Conservation (phyloP, 2,113 vertebrate genomes). For the Clarias magur region DNA sequence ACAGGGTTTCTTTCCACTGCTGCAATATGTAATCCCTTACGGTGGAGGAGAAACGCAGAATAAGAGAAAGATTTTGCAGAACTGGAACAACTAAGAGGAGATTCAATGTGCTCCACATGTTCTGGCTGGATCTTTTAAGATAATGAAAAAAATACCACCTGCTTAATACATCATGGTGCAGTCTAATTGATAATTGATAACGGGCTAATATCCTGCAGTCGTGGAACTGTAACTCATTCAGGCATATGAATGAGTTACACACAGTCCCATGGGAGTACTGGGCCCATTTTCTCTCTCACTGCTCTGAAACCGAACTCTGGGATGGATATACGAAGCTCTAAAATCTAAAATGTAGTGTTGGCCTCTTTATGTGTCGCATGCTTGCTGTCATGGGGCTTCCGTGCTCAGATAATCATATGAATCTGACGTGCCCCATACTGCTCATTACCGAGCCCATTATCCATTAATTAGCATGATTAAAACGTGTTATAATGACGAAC, state of each 20-base stretch:
- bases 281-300: constrained; percentile 27
- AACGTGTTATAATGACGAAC: constrained; percentile 67
- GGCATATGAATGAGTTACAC: constrained; percentile 9
- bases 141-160: constrained; percentile 47
- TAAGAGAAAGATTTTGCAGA: constrained; percentile 38
- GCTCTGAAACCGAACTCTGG: constrained; percentile 40
- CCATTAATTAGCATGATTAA: constrained; percentile 82
- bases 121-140: constrained; percentile 41
- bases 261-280: constrained; percentile 41
- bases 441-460: constrained; percentile 78
- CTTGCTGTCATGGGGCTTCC: constrained; percentile 24
- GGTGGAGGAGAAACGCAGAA: constrained; percentile 20
- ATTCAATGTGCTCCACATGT: constrained; percentile 43
- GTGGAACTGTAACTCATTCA: constrained; percentile 57
- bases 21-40: constrained; percentile 29
- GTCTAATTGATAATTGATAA: constrained; percentile 66
- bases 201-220: constrained; percentile 63
- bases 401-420: constrained; percentile 64
- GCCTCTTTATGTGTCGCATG: background rate
- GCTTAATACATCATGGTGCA: constrained; percentile 60
- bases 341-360: constrained; percentile 40
- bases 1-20: constrained; percentile 43
- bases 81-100: constrained; percentile 32
- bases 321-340: constrained; percentile 37
- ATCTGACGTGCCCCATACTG: constrained; percentile 68